Conservation (phyloP, 2,888 invertebrate genomes). For the Thera obeliscata region DNA sequence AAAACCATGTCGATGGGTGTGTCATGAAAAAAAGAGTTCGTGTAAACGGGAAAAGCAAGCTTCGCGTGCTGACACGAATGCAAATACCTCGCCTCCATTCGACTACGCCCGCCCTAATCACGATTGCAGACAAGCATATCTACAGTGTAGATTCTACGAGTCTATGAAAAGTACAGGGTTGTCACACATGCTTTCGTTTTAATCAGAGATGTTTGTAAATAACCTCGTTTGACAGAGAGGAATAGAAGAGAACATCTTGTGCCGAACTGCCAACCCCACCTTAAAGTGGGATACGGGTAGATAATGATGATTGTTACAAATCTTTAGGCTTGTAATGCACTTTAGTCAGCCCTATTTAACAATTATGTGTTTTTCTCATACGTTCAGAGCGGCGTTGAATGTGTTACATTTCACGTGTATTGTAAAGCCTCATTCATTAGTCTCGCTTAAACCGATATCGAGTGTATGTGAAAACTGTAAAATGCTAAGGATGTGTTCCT, state of each 20-base stretch:
- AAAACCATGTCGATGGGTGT: constrained; percentile 28
- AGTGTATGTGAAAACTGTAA: constrained; percentile 31
- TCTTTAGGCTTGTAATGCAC: no score
- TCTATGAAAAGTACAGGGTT: constrained; percentile 25
- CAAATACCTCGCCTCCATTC: constrained; percentile 50
- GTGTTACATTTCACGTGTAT: constrained; percentile 39
- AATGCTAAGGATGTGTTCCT: constrained; percentile 3
- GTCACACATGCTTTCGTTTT: neutral
- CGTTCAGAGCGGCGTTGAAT: constrained; percentile 27
- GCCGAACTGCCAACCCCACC: no score
- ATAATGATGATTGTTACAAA: no score
- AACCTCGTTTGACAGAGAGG: no score
- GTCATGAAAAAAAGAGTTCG: constrained; percentile 38
- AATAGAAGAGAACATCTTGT: no score
- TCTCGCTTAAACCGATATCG: constrained; percentile 25
- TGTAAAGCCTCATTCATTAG: constrained; percentile 33
- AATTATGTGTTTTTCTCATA: constrained; percentile 30
- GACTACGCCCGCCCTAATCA: constrained; percentile 43
- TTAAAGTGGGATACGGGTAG: no score
- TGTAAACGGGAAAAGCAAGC: constrained; percentile 42
- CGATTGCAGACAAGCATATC: constrained; percentile 39
- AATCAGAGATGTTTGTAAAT: no score
- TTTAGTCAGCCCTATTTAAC: constrained; percentile 10
- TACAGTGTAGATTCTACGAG: neutral
- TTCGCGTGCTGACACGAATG: constrained; percentile 58